These are phyloP conservation scores for Philypnodon macrostomus DNA, from an alignment of 2,797 vertebrate genomes.

Conservation along the genomic window DNA sequence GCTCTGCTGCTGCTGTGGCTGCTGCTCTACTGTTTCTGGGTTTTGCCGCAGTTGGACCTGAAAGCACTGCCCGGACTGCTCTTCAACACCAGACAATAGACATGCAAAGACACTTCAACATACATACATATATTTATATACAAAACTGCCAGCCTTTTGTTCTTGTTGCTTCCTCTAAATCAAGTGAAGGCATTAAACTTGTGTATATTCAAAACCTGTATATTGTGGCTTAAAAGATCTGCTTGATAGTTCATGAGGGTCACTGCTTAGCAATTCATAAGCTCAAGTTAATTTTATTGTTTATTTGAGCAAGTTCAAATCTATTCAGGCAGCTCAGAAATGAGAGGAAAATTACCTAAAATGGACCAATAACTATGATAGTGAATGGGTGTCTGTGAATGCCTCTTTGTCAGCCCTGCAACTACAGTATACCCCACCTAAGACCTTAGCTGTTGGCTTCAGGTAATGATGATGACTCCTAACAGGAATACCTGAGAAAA, in stretches of 20 bases:
- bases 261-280: neutral
- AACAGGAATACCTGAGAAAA: too few species aligned
- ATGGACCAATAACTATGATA: too few species aligned
- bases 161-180: constrained; percentile 13
- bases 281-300: too few species aligned
- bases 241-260: neutral
- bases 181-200: constrained; percentile 36
- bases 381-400: too few species aligned
- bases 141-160: constrained; percentile 32
- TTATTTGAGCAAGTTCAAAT: too few species aligned
- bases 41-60: constrained; percentile 88
- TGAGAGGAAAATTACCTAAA: too few species aligned
- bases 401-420: too few species aligned
- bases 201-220: constrained; percentile 33
- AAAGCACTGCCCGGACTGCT: constrained; percentile 69
- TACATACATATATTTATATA: constrained; percentile 11
- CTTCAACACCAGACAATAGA: constrained; percentile 58
- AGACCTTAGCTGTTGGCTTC: too few species aligned
- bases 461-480: too few species aligned
- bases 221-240: constrained; percentile 36
- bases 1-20: constrained; percentile 89
- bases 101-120: neutral
- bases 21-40: constrained; percentile 87
- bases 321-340: too few species aligned
- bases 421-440: too few species aligned